phyloP scores from a whole-genome alignment of 2,888 invertebrate genomes.

The Psococerastis gibbosa region DNA sequence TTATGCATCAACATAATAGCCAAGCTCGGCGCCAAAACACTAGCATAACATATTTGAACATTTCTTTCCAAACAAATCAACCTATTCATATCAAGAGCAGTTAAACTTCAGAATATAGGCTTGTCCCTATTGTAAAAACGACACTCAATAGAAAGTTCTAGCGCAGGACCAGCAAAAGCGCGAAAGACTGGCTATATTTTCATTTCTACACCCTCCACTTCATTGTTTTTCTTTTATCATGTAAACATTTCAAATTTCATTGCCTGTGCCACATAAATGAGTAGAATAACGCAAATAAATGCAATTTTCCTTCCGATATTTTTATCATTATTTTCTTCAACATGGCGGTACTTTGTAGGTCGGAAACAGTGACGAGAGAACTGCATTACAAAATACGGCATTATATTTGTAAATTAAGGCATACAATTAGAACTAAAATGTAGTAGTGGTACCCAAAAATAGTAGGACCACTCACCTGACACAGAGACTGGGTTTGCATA shows the following conservation, averaged over 20 bases:
- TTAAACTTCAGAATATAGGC: too few species aligned
- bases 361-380: constrained; percentile 27
- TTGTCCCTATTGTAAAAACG: too few species aligned
- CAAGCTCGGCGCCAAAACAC: too few species aligned
- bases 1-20: too few species aligned
- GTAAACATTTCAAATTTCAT: too few species aligned
- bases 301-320: constrained; percentile 11
- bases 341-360: constrained; percentile 30
- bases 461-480: constrained; percentile 24
- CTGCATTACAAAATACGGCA: constrained; percentile 16
- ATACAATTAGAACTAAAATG: constrained; percentile 10
- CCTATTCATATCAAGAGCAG: too few species aligned
- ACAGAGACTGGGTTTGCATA: constrained; percentile 21
- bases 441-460: constrained; percentile 17
- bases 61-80: too few species aligned
- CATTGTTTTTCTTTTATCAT: too few species aligned
- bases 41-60: too few species aligned
- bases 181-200: neutral
- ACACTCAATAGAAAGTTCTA: too few species aligned
- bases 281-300: neutral
- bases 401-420: constrained; percentile 15
- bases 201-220: neutral
- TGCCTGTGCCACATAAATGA: neutral
- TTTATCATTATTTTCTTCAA: constrained; percentile 21
- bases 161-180: neutral